phyloP scores from a whole-genome alignment of 2,113 vertebrate genomes.

The Morphnarchus princeps region DNA sequence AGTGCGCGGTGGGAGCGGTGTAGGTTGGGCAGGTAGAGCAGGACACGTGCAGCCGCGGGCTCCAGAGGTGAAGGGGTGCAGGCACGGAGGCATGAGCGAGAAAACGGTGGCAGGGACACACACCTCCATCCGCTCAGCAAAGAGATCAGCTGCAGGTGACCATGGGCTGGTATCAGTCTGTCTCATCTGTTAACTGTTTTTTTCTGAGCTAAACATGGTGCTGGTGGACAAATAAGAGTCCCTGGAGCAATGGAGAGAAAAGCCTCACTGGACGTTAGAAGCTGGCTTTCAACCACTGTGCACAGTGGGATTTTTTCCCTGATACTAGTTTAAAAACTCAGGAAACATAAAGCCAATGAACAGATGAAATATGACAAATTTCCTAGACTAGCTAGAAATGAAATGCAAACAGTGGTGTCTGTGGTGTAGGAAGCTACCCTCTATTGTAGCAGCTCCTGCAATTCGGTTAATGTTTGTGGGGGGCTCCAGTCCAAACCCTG shows the following conservation, averaged over 20 bases:
- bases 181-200: neutral
- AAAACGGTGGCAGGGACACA: neutral
- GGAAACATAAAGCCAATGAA: neutral
- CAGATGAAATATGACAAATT: neutral
- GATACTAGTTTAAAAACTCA: neutral
- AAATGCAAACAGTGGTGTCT: neutral
- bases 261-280: neutral
- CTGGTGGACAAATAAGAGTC: neutral
- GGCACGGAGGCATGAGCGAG: neutral
- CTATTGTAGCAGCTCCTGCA: neutral
- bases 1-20: rapidly evolving
- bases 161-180: neutral
- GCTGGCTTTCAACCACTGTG: neutral
- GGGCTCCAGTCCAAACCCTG: neutral
- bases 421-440: neutral
- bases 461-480: neutral
- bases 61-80: neutral
- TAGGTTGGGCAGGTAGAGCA: neutral
- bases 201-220: neutral
- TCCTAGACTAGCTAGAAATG: neutral
- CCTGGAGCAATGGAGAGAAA: neutral
- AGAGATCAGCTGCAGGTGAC: neutral
- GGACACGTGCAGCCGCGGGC: rapidly evolving
- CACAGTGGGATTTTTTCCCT: neutral
- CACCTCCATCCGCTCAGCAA: neutral